Evolutionary conservation across 2,888 invertebrate genomes (phyloP).

Genomic region (Drosophila antonietae): DNA sequence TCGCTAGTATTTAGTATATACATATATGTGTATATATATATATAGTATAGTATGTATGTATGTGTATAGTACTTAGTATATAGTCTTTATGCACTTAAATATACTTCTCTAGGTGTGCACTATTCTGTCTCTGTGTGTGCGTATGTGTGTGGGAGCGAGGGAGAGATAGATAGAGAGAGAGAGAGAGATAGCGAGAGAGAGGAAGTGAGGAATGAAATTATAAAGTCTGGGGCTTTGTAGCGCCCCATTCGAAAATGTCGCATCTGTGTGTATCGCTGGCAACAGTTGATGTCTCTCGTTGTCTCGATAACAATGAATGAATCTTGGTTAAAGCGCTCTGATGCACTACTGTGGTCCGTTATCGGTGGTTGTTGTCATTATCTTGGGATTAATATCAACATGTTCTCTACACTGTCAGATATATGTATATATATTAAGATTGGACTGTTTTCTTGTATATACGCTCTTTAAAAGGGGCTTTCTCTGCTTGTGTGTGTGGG

Average conservation of each 20-base stretch:
- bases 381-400: conserved; percentile 6
- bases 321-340: conserved; percentile 34
- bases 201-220: not conserved
- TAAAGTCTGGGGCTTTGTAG: not conserved
- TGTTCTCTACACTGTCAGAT: conserved; percentile 14
- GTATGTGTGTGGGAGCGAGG: not conserved
- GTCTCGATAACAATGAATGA: conserved; percentile 48
- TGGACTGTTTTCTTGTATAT: conserved; percentile 9
- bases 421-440: not conserved
- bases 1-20: conserved; percentile 40
- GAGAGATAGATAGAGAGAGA: conserved; percentile 2
- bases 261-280: conserved; percentile 27
- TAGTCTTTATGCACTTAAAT: conserved; percentile 48
- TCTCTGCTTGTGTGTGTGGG: not conserved
- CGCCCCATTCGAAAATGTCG: not conserved
- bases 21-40: conserved; percentile 7
- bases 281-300: conserved; percentile 20
- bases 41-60: conserved; percentile 31
- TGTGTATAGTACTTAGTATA: conserved; percentile 43
- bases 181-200: not conserved
- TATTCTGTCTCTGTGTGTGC: not conserved
- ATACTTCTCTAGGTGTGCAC: conserved; percentile 44
- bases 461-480: not conserved
- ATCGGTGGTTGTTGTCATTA: conserved; percentile 59
- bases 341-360: conserved; percentile 64